phyloP scores from a whole-genome alignment of 2,113 vertebrate genomes.

The Mobula birostris region DNA sequence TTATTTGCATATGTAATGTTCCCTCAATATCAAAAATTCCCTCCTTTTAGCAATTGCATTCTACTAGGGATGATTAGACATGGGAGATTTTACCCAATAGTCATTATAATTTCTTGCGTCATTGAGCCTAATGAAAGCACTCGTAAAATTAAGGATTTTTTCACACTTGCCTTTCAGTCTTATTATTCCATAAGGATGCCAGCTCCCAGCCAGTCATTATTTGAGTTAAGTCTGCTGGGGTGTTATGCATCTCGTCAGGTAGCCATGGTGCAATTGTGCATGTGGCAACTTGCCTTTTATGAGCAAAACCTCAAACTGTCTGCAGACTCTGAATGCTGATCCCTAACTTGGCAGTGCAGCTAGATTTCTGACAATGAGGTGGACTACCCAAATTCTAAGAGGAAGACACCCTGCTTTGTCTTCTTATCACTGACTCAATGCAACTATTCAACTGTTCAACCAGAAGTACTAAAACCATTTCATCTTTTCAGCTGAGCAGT shows the following conservation, averaged over 20 bases:
- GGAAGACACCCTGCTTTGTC: background rate
- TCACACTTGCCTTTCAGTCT: background rate
- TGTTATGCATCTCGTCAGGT: background rate
- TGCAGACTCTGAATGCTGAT: background rate
- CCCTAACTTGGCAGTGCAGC: background rate
- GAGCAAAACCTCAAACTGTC: background rate
- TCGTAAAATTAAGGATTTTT: background rate
- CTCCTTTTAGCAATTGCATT: background rate
- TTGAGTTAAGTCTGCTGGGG: background rate
- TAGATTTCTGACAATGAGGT: background rate
- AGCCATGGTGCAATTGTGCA: background rate
- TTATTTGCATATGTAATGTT: background rate
- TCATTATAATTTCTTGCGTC: background rate
- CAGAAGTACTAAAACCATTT: background rate
- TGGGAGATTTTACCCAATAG: background rate
- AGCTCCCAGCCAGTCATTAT: background rate
- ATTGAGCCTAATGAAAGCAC: background rate
- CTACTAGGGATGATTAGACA: background rate
- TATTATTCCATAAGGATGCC: background rate
- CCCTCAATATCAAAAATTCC: background rate
- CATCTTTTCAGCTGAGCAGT: background rate
- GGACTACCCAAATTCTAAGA: background rate
- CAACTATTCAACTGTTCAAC: background rate
- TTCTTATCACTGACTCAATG: constrained; percentile 21
- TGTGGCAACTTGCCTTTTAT: background rate